A percentile compares a stretch with the other conserved stretches of the same genome.
Evolutionary conservation across 2,113 vertebrate genomes (phyloP).

Genomic region (Saccopteryx bilineata): DNA sequence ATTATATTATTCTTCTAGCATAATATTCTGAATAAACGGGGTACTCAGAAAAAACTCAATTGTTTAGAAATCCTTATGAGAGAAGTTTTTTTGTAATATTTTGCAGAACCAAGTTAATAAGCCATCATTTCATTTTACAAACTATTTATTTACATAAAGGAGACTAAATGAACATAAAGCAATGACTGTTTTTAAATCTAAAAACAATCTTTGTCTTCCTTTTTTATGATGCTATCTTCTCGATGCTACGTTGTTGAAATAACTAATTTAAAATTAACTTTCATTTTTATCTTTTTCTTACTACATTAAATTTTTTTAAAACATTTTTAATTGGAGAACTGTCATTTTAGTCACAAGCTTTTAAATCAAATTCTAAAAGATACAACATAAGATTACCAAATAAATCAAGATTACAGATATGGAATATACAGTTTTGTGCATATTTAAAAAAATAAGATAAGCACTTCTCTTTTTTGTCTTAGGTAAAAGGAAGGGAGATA

Average conservation of each 20-base stretch:
- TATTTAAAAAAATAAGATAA: constrained; percentile 26
- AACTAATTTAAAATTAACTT: constrained; percentile 58
- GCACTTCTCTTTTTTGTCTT: background rate
- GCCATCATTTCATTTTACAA: background rate
- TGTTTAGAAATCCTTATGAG: constrained; percentile 43
- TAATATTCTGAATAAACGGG: background rate
- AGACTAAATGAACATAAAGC: constrained; percentile 19
- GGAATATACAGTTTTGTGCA: background rate
- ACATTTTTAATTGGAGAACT: constrained; percentile 24
- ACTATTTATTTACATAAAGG: background rate
- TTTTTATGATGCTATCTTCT: background rate
- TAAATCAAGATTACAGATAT: constrained; percentile 22
- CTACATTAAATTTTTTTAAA: background rate
- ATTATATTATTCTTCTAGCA: background rate
- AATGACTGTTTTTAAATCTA: constrained; percentile 33
- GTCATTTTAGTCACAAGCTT: constrained; percentile 38
- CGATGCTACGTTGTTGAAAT: background rate
- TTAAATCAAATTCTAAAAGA: constrained; percentile 56
- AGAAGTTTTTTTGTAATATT: constrained; percentile 43
- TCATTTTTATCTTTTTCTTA: constrained; percentile 31
- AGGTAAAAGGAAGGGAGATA: too few relatives aligned
- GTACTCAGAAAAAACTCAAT: constrained; percentile 19
- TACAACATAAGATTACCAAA: constrained; percentile 1
- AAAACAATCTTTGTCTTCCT: constrained; percentile 24
- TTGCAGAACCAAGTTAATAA: constrained; percentile 44